phyloP scores from a whole-genome alignment of 2,888 invertebrate species.

The Flexamia atlantica region DNA sequence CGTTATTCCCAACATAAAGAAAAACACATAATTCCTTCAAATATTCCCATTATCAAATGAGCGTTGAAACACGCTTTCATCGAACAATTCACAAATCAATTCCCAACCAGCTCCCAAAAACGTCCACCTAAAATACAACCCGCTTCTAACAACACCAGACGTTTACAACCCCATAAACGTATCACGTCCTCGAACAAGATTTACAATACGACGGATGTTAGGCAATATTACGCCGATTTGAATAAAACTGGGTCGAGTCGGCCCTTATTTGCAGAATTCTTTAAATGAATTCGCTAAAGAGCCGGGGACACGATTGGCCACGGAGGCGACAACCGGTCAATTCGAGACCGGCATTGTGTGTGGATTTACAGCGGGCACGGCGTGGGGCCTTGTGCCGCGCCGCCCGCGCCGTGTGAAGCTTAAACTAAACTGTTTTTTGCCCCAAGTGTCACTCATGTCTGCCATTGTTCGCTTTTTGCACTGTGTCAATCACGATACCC shows the following conservation, averaged over 20 bases:
- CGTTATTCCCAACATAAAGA: too few relatives aligned
- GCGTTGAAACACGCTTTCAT: neutral
- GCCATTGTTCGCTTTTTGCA: conserved; percentile 46
- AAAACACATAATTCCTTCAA: too few relatives aligned
- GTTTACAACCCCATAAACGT: neutral
- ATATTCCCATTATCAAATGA: too few relatives aligned
- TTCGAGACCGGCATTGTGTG: neutral
- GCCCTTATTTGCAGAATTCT: conserved; percentile 9
- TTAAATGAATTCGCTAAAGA: conserved; percentile 21
- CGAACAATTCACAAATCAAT: conserved; percentile 10
- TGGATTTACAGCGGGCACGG: conserved; percentile 20
- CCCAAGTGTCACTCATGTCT: conserved; percentile 51
- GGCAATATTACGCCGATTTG: conserved; percentile 4
- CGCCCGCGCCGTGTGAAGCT: conserved; percentile 12
- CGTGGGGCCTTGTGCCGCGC: neutral
- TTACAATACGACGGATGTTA: conserved; percentile 11
- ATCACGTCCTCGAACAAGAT: neutral
- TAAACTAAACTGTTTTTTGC: conserved; percentile 52
- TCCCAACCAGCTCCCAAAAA: neutral
- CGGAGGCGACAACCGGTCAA: conserved; percentile 3
- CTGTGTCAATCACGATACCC: conserved; percentile 51
- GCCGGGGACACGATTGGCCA: neutral
- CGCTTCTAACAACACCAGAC: neutral
- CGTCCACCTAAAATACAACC: conserved; percentile 12
- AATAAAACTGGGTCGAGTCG: conserved; percentile 30